These are phyloP conservation scores for Baryphthengus martii DNA, from an alignment of 2,113 vertebrate species.

Conservation along the genomic window DNA sequence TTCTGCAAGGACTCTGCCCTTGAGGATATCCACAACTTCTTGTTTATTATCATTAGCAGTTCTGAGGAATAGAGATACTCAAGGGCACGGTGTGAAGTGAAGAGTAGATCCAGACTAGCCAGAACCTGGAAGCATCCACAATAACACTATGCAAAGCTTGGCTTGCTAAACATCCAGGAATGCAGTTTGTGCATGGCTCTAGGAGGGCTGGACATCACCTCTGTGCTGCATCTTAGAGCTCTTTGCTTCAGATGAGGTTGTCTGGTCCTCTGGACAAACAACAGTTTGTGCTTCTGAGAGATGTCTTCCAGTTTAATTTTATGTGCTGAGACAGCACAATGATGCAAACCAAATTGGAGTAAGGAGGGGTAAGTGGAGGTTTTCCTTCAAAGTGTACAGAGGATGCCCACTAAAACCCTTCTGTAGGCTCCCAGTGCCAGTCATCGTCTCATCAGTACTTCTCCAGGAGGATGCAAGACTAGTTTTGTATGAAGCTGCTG, in stretches of 20 bases:
- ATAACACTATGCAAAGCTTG: neutral
- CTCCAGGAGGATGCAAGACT: neutral
- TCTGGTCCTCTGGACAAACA: neutral
- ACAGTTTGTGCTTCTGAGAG: neutral
- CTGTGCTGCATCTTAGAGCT: neutral
- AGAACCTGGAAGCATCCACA: neutral
- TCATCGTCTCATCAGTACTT: neutral
- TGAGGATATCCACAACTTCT: neutral
- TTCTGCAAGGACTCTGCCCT: neutral
- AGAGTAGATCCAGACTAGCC: neutral
- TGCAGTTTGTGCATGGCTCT: neutral
- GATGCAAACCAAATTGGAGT: neutral
- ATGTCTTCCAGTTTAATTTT: neutral
- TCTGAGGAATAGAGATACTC: neutral
- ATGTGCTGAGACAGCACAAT: accelerated
- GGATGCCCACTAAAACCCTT: neutral
- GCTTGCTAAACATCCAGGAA: neutral
- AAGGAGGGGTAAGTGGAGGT: neutral
- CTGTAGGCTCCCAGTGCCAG: too few relatives aligned
- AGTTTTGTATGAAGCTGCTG: neutral
- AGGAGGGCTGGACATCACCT: neutral
- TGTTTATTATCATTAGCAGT: neutral
- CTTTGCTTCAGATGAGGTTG: neutral
- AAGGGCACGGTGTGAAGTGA: neutral
- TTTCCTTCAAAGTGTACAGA: neutral